Conservation (phyloP, 1,140 invertebrate genomes). For the Leptopilina boulardi region DNA sequence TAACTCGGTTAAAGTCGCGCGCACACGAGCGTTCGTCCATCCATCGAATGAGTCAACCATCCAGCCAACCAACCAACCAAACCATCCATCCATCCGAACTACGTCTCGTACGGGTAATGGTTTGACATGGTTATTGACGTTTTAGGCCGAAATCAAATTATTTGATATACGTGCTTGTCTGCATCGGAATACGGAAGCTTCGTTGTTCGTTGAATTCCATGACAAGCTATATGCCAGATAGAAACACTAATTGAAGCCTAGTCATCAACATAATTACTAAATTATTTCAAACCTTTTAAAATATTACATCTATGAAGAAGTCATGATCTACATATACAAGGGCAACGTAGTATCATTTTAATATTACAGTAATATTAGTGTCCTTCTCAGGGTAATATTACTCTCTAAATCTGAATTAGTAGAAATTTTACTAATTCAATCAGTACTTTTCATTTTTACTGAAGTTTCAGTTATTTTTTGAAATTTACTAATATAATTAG, state of each 20-base stretch:
- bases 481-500: too few relatives aligned
- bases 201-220: constrained; percentile 44
- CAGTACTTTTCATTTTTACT: too few relatives aligned
- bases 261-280: constrained; percentile 6
- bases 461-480: too few relatives aligned
- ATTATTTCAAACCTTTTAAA: too few relatives aligned
- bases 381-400: too few relatives aligned
- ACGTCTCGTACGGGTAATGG: constrained; percentile 69
- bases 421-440: too few relatives aligned
- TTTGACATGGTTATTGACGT: constrained; percentile 76
- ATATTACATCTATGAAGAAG: too few relatives aligned
- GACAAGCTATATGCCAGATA: not conserved
- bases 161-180: constrained; percentile 71
- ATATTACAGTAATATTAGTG: too few relatives aligned
- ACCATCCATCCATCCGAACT: constrained; percentile 58
- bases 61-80: constrained; percentile 48
- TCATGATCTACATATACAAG: too few relatives aligned
- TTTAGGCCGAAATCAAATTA: constrained; percentile 74
- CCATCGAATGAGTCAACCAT: constrained; percentile 34
- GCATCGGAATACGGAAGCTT: constrained; percentile 59
- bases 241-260: constrained; percentile 19
- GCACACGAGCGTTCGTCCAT: constrained; percentile 54
- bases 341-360: too few relatives aligned
- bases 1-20: constrained; percentile 74
- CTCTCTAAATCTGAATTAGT: too few relatives aligned